These are phyloP conservation scores for Pyrrhia umbra DNA, from an alignment of 2,888 invertebrate species.

Conservation along the genomic window DNA sequence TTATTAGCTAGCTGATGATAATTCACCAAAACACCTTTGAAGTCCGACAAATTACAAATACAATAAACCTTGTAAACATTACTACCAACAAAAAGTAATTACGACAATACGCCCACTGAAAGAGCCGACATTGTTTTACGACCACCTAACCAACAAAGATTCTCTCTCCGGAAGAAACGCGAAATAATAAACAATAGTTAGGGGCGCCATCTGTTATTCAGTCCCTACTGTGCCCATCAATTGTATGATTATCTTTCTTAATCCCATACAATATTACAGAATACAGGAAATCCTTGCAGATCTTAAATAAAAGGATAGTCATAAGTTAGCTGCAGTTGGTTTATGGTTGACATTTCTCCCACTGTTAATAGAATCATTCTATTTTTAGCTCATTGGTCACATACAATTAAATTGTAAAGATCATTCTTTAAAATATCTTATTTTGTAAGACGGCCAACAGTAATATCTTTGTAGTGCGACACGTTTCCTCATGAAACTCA, in stretches of 20 bases:
- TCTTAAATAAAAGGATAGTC: constrained; percentile 1
- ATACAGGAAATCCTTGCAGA: constrained; percentile 9
- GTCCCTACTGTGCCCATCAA: constrained; percentile 18
- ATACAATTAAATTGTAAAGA: too few species aligned
- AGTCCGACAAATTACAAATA: constrained; percentile 30
- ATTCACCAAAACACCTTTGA: constrained; percentile 25
- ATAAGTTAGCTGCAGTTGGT: constrained; percentile 3
- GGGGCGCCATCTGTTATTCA: constrained; percentile 11
- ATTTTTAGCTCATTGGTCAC: not conserved
- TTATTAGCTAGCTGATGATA: not conserved
- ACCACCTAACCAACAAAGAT: constrained; percentile 12
- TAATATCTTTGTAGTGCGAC: too few species aligned
- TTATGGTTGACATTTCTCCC: constrained; percentile 4
- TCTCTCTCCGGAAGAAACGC: constrained; percentile 41
- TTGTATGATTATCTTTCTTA: constrained; percentile 50
- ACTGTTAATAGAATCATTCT: not conserved
- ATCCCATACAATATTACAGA: constrained; percentile 42
- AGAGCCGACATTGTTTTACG: constrained; percentile 47
- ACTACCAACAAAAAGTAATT: constrained; percentile 53
- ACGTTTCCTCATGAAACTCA: not conserved
- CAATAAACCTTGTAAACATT: constrained; percentile 27
- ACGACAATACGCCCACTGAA: constrained; percentile 42
- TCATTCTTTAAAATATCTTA: not conserved
- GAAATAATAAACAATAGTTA: constrained; percentile 54
- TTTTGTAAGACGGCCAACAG: too few species aligned